Evolutionary conservation across 2,113 vertebrate genomes (phyloP).

Genomic region (Aegithalos caudatus): DNA sequence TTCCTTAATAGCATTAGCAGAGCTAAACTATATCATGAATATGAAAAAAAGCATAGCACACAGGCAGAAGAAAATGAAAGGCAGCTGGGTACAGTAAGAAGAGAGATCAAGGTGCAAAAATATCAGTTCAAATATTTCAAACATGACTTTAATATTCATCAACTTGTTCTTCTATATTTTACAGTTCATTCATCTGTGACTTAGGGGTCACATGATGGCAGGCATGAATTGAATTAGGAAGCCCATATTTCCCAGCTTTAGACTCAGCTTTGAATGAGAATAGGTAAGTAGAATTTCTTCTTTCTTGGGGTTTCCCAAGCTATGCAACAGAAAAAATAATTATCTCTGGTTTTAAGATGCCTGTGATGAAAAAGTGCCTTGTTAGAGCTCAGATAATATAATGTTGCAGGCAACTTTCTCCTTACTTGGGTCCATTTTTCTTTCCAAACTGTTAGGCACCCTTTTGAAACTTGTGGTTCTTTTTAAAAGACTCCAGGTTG

Average conservation of each 20-base stretch:
- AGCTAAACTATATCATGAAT: neutral
- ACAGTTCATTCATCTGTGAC: slow-evolving; percentile 28
- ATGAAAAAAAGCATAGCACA: neutral
- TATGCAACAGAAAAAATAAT: neutral
- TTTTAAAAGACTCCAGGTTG: neutral
- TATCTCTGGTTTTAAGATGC: neutral
- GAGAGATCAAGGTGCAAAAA: slow-evolving; percentile 30
- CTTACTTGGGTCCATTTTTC: neutral
- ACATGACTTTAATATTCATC: slow-evolving; percentile 36
- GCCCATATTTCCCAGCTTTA: neutral
- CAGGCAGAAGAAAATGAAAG: slow-evolving; percentile 6
- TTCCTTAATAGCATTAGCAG: neutral
- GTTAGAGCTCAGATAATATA: neutral
- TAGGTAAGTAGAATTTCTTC: neutral
- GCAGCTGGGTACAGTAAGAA: neutral
- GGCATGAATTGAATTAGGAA: neutral
- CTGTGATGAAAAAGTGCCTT: neutral
- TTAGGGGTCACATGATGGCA: neutral
- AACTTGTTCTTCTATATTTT: neutral
- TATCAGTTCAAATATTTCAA: slow-evolving; percentile 2
- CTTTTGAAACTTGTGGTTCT: neutral
- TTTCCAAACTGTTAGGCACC: neutral
- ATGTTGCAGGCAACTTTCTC: neutral
- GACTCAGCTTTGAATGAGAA: neutral
- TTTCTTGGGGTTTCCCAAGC: neutral